phyloP scores from a whole-genome alignment of 2,113 vertebrate species.

The Syrrhaptes paradoxus region DNA sequence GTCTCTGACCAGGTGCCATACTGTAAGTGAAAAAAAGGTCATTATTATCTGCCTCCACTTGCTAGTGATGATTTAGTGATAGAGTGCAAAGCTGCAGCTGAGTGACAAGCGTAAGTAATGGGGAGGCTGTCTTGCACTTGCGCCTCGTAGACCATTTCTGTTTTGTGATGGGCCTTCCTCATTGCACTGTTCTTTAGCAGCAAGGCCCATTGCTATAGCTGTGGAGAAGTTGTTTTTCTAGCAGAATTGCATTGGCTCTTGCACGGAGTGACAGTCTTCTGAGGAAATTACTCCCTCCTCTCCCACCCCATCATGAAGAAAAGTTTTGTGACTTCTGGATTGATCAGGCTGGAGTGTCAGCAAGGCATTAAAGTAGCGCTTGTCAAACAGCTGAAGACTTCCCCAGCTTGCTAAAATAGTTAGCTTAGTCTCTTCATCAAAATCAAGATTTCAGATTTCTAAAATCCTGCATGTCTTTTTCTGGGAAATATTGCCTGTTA shows the following conservation, averaged over 20 bases:
- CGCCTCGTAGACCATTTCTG: background rate
- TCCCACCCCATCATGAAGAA: background rate
- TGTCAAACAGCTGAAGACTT: background rate
- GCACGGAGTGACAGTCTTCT: background rate
- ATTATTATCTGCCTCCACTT: background rate
- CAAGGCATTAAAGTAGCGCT: background rate
- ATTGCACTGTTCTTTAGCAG: background rate
- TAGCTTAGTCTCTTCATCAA: background rate
- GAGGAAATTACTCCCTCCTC: background rate
- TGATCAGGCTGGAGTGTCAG: background rate
- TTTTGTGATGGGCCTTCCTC: background rate
- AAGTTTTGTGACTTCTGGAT: background rate
- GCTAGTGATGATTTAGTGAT: background rate
- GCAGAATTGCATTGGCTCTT: background rate
- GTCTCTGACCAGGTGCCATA: background rate
- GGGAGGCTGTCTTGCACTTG: background rate
- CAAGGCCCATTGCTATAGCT: background rate
- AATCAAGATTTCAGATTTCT: background rate
- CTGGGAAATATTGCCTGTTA: background rate
- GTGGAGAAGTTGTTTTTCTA: background rate
- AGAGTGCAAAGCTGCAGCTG: background rate
- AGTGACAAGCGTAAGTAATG: rapidly evolving
- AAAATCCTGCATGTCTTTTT: background rate
- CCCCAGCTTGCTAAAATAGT: background rate
- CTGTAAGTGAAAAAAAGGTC: background rate